Percentiles rank a stretch among this genome's conserved stretches.
phyloP scores from a whole-genome alignment of 1,140 invertebrate species.

The Zaprionus ghesquierei region DNA sequence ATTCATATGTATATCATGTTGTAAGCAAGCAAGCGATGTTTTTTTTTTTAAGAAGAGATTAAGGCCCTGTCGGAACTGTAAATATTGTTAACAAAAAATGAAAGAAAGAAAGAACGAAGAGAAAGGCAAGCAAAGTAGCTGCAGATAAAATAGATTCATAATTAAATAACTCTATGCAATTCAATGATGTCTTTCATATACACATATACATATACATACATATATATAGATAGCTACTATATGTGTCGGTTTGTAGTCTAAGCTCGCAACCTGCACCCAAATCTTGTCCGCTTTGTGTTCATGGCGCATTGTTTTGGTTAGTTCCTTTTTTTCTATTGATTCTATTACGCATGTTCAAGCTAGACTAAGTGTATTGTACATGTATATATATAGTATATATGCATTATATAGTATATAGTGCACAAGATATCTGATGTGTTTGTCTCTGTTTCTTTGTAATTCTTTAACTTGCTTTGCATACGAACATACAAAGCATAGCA shows the following conservation, averaged over 20 bases:
- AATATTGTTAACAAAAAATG: constrained; percentile 72
- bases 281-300: constrained; percentile 36
- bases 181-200: constrained; percentile 31
- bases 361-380: constrained; percentile 38
- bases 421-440: constrained; percentile 25
- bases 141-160: constrained; percentile 61
- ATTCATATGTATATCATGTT: constrained; percentile 56
- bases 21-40: constrained; percentile 62
- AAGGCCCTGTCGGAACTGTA: constrained; percentile 57
- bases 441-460: constrained; percentile 12
- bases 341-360: constrained; percentile 13
- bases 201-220: constrained; percentile 7
- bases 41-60: constrained; percentile 52
- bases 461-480: background rate
- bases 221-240: background rate
- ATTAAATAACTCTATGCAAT: constrained; percentile 41
- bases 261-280: background rate
- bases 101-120: constrained; percentile 3
- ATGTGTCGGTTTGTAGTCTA: constrained; percentile 14
- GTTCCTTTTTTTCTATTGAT: constrained; percentile 19
- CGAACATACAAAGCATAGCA: background rate
- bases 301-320: constrained; percentile 12
- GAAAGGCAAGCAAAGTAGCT: constrained; percentile 42
- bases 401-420: constrained; percentile 2
- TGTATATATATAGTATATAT: constrained; percentile 42